Evolutionary conservation across 2,888 invertebrate genomes (phyloP).

Genomic region (Drosophila tripunctata): DNA sequence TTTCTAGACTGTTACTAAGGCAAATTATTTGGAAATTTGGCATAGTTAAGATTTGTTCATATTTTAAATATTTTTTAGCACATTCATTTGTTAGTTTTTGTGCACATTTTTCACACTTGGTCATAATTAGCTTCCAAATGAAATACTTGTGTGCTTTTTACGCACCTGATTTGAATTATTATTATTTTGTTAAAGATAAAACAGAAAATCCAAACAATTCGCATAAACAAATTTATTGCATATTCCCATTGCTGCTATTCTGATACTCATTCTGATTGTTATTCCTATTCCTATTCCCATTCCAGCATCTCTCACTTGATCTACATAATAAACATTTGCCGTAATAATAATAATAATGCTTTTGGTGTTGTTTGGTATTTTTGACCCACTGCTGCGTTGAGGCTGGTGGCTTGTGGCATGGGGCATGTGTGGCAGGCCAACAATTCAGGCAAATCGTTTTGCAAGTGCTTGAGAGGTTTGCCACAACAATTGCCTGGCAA

Average conservation of each 20-base stretch:
- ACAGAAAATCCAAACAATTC: constrained; percentile 41
- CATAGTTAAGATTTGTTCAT: neutral
- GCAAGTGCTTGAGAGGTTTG: constrained; percentile 9
- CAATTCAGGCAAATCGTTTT: constrained; percentile 5
- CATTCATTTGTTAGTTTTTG: neutral
- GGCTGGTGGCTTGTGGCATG: constrained; percentile 41
- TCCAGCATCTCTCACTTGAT: constrained; percentile 21
- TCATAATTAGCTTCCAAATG: constrained; percentile 8
- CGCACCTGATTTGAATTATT: constrained; percentile 2
- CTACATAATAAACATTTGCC: constrained; percentile 68
- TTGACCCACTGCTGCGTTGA: constrained; percentile 58
- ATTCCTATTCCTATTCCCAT: neutral
- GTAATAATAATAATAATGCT: constrained; percentile 53
- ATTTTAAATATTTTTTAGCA: neutral
- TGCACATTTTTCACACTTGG: constrained; percentile 4
- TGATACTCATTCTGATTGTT: neutral
- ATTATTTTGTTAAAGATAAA: constrained; percentile 31
- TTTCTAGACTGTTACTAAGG: neutral
- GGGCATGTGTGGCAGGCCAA: constrained; percentile 50
- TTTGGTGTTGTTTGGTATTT: constrained; percentile 26
- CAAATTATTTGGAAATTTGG: neutral
- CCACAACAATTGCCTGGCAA: neutral
- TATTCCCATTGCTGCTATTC: constrained; percentile 14
- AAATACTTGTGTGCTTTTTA: constrained; percentile 5
- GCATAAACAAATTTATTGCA: constrained; percentile 56